Evolutionary conservation across 2,113 vertebrate genomes (phyloP), one percentile per base, ranked within the genome.

Genomic region (Dipodomys stephensi): DNA sequence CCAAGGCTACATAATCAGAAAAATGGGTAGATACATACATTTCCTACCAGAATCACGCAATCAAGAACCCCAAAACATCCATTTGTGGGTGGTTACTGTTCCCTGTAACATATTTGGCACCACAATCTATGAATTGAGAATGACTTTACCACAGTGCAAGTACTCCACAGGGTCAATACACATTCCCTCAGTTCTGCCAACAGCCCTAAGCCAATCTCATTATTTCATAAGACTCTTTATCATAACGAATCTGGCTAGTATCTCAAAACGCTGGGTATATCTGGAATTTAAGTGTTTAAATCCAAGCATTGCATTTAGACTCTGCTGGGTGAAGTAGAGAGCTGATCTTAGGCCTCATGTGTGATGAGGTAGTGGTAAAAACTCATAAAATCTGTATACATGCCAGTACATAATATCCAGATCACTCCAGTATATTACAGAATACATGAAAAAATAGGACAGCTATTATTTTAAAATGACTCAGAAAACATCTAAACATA

Each of bases 91-190:
- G 20, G 16, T 71, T 77, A 19, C 32, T 53, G 30, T 79, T 57
- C 20, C 13, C 19, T 25, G 2, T 72, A 85, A 28, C 15, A 32
- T 62, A 28, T 1, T 7, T 4, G 49, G 13, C 32, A n/a, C 49
- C 8, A 13, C 27, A n/a, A 49, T 32, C 23, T 32, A 22, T 0
- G 16, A 67, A 18, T 12, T 46, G 53, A 57, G 28, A 13, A 35
- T 4, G 32, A 32, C 30, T 65, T 30, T 78, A 69, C 19, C 15
- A 12, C 30, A 5, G 6, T 10, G 5, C 39, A 30, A 19, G 0
- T 30, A 15, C 1, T 72, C 1, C 0, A 1, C 1, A n/a, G 1
- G 3, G 5, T 19, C 35, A 4, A 20, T 15, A 6, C 25, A 8
- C 0, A 7, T 9, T 7, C 28, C 46, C 22, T 72, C 19, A 20